These are phyloP conservation scores for Oceanodroma leucorhoa DNA, from an alignment of 2,797 vertebrate species.

Conservation along the genomic window DNA sequence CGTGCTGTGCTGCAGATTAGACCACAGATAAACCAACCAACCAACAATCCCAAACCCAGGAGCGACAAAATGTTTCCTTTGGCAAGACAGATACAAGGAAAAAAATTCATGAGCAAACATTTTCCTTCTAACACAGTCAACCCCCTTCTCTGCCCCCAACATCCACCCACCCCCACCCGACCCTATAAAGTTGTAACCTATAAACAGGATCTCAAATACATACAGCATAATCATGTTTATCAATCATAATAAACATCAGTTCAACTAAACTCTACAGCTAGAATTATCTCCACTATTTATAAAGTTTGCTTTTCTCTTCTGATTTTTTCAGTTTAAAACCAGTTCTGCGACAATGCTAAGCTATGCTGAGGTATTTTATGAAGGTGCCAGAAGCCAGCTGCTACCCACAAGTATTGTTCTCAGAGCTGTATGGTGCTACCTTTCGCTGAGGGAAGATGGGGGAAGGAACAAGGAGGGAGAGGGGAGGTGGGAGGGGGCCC, in stretches of 20 bases:
- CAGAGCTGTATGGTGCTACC: slow-evolving; percentile 69
- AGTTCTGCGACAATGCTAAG: slow-evolving; percentile 84
- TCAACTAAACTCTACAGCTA: slow-evolving; percentile 89
- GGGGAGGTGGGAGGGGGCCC: not conserved
- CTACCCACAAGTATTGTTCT: slow-evolving; percentile 71
- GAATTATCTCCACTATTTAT: slow-evolving; percentile 81
- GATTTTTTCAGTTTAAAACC: slow-evolving; percentile 82
- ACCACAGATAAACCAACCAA: slow-evolving; percentile 75
- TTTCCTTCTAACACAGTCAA: slow-evolving; percentile 84
- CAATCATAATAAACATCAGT: slow-evolving; percentile 75
- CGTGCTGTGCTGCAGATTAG: slow-evolving; percentile 58
- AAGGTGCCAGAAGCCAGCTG: slow-evolving; percentile 78
- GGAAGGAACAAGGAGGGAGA: not conserved
- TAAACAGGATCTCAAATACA: slow-evolving; percentile 76
- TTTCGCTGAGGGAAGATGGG: slow-evolving; percentile 6
- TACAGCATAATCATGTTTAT: slow-evolving; percentile 77
- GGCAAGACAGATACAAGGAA: slow-evolving; percentile 86
- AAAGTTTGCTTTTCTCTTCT: slow-evolving; percentile 80
- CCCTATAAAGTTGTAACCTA: slow-evolving; percentile 84
- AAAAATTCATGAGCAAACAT: slow-evolving; percentile 76
- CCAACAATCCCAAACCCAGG: slow-evolving; percentile 75
- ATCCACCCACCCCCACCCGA: slow-evolving; percentile 71
- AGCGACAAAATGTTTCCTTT: slow-evolving; percentile 90
- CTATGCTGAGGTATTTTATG: slow-evolving; percentile 95
- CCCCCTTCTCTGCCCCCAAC: slow-evolving; percentile 69